Percentiles rank a stretch among this genome's conserved stretches.
Evolutionary conservation across 2,888 invertebrate genomes (phyloP).

Genomic region (Macrophya alboannulata): DNA sequence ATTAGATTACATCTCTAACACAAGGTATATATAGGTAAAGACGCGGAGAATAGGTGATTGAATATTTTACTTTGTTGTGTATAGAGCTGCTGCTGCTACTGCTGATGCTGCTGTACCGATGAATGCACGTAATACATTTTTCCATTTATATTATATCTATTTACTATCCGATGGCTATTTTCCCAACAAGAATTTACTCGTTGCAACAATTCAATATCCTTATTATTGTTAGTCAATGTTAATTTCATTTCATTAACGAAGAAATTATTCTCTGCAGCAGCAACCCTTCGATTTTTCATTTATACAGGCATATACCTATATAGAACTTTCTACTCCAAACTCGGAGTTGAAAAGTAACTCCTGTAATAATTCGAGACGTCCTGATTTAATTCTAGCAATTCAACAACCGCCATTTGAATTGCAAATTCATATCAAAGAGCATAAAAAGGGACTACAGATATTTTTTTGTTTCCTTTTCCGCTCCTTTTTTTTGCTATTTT

Average conservation of each 20-base stretch:
- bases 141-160: too few species aligned
- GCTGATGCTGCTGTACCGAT: not conserved
- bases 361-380: conserved; percentile 6
- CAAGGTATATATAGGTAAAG: not conserved
- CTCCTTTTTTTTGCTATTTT: not conserved
- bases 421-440: conserved; percentile 36
- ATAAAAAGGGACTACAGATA: conserved; percentile 9
- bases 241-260: not conserved
- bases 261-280: not conserved
- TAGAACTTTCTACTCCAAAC: not conserved
- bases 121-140: not conserved
- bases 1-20: conserved; percentile 31
- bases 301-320: too few species aligned
- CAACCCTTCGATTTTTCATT: not conserved
- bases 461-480: too few species aligned
- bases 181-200: not conserved
- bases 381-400: not conserved
- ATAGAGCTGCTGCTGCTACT: not conserved
- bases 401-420: conserved; percentile 27
- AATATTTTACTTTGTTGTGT: not conserved
- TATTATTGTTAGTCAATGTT: not conserved
- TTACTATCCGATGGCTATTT: not conserved
- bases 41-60: conserved; percentile 5
- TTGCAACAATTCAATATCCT: not conserved
- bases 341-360: conserved; percentile 4